These are phyloP conservation scores for Bombyx mandarina DNA, from an alignment of 1,140 invertebrate species.

Conservation along the genomic window DNA sequence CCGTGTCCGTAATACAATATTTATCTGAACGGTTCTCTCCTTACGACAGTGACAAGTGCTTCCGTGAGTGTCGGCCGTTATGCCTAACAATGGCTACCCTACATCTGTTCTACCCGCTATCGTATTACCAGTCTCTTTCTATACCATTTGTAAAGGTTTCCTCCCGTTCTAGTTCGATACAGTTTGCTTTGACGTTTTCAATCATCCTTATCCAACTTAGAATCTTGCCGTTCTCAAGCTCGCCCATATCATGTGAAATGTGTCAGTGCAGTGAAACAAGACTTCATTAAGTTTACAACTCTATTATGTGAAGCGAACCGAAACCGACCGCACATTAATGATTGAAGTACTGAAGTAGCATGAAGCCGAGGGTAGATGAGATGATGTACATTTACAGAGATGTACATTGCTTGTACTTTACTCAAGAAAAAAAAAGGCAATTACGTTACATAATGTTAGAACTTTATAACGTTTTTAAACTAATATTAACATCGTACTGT, in stretches of 20 bases:
- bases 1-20: slow-evolving; percentile 22
- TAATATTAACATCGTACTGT: too few species aligned
- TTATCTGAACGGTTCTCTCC: slow-evolving; percentile 32
- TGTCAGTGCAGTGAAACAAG: background rate
- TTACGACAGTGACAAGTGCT: slow-evolving; percentile 56
- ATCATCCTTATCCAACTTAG: slow-evolving; percentile 13
- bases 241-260: background rate
- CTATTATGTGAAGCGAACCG: background rate
- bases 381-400: too few species aligned
- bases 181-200: slow-evolving; percentile 34
- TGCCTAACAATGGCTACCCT: slow-evolving; percentile 46
- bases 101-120: slow-evolving; percentile 38
- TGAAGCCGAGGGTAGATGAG: too few species aligned
- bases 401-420: too few species aligned
- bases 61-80: slow-evolving; percentile 52
- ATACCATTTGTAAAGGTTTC: slow-evolving; percentile 56
- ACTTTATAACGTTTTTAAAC: too few species aligned
- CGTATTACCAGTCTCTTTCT: slow-evolving; percentile 43
- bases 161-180: slow-evolving; percentile 36
- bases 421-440: too few species aligned
- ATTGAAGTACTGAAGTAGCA: too few species aligned
- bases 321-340: too few species aligned
- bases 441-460: too few species aligned
- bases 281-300: slow-evolving; percentile 19
- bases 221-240: background rate